Evolutionary conservation across 2,113 vertebrate genomes (phyloP), one percentile per base, ranked within the genome.

Genomic region (Pholis gunnellus): DNA sequence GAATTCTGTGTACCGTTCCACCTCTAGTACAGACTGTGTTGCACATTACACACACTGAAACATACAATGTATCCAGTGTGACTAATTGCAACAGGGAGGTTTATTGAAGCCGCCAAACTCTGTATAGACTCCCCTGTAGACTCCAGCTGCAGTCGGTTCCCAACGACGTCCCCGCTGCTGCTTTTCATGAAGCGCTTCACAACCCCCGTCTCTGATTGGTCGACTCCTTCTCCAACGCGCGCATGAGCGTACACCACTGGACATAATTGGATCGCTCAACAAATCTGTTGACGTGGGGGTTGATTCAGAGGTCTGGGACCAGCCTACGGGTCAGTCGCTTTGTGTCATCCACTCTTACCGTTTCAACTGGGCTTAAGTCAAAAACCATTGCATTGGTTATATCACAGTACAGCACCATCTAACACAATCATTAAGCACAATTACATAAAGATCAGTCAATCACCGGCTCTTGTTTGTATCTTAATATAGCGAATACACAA

Each of bases 391-490:
- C 38, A 57, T 17, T 6, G 5, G 54, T 48, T 68, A 50, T 13
- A 42, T 78, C 18, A 65, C 10, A 6, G 5, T 22, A 54, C 29
- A 59, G 40, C 84, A 29, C 1, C 48, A 25, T 48, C 42, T 17
- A 42, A 74, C 60, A 65, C 17, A 46, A 25, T 50, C 22, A 38
- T 67, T 15, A 60, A 61, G 27, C 27, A 77, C 61, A 20, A 50
- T 80, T 67, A 66, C 20, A 15, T 18, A 81, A 82, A 42, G 65
- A 54, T 17, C 50, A 72, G 70, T 52, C 70, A 56, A 15, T 65
- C 34, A 44, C 4, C 25, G 36, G 15, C 61, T 40, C 8, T 36
- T 31, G 44, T 56, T 64, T 78, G 54, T n/a, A 38, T 54, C 20
- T 22, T 50, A 6, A 29, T 27, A 46, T 13, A 1, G 18, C 18